Percentiles rank a stretch among this genome's conserved stretches.
Conservation (phyloP, 2,888 invertebrate genomes). For the Antitype chi region DNA sequence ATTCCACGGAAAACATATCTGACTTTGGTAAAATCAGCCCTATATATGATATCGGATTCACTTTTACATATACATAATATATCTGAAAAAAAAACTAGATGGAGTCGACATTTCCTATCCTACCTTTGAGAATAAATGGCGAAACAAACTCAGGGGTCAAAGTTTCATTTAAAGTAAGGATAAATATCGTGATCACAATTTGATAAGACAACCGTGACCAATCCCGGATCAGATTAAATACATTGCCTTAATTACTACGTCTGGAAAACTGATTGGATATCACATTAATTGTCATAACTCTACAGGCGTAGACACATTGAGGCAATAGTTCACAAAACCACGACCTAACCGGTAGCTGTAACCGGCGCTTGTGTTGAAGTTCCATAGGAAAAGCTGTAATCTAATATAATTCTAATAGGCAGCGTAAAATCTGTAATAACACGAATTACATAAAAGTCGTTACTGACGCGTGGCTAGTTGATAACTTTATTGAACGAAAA, state of each 20-base stretch:
- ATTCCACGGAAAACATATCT: too few species aligned
- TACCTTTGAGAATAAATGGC: too few species aligned
- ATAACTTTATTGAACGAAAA: conserved; percentile 63
- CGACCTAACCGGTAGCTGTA: conserved; percentile 3
- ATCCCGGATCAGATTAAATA: conserved; percentile 29
- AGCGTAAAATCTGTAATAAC: conserved; percentile 65
- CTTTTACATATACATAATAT: too few species aligned
- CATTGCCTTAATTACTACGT: conserved; percentile 45
- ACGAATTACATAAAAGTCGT: conserved; percentile 54
- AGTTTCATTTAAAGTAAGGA: neutral
- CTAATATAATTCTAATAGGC: conserved; percentile 64
- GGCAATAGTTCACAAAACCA: conserved; percentile 39
- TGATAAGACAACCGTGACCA: conserved; percentile 19
- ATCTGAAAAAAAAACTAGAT: too few species aligned
- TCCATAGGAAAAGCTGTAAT: conserved; percentile 38
- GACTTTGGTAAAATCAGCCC: too few species aligned
- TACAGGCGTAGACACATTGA: conserved; percentile 30
- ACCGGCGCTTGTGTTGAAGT: conserved; percentile 33
- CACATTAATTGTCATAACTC: conserved; percentile 29
- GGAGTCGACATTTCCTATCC: too few species aligned
- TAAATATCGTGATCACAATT: conserved; percentile 9
- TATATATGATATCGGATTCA: too few species aligned
- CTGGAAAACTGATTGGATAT: conserved; percentile 30
- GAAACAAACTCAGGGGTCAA: too few species aligned
- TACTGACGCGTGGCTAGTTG: conserved; percentile 61